phyloP scores from a whole-genome alignment of 2,113 vertebrate genomes.

The Callocephalon fimbriatum region DNA sequence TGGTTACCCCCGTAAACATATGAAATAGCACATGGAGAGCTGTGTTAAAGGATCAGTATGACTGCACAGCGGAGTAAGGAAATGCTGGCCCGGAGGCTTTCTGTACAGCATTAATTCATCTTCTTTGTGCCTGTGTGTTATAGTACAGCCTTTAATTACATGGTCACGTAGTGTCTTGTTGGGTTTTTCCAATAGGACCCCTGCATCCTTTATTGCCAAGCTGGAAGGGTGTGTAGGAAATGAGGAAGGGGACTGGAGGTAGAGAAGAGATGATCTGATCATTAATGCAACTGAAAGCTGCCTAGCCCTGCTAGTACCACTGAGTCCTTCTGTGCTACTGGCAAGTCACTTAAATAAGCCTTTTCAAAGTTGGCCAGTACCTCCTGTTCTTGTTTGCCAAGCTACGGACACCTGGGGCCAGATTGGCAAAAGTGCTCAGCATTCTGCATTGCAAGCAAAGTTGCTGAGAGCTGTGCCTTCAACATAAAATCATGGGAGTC shows the following conservation, averaged over 20 bases:
- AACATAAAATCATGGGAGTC: neutral
- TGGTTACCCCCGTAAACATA: neutral
- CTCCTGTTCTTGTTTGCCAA: conserved; percentile 29
- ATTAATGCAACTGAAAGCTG: neutral
- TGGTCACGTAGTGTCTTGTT: neutral
- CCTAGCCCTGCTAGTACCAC: neutral
- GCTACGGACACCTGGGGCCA: neutral
- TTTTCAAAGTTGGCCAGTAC: conserved; percentile 36
- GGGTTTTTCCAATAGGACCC: conserved; percentile 1
- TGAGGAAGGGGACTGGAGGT: conserved; percentile 40
- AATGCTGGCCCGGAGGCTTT: neutral
- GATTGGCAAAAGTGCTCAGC: conserved; percentile 2
- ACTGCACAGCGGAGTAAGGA: neutral
- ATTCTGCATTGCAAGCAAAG: neutral
- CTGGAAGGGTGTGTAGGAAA: conserved; percentile 15
- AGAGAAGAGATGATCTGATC: conserved; percentile 24
- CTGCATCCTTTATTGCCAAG: conserved; percentile 20
- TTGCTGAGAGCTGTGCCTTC: conserved; percentile 24
- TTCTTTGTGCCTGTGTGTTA: conserved; percentile 1
- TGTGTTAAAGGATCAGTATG: neutral
- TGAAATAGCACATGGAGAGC: neutral
- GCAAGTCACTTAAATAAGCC: conserved; percentile 44
- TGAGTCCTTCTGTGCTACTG: conserved; percentile 30
- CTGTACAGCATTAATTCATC: neutral
- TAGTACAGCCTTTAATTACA: conserved; percentile 24